These are phyloP conservation scores for Eidolon dupreanum DNA, from an alignment of 2,797 vertebrate species.

Conservation along the genomic window DNA sequence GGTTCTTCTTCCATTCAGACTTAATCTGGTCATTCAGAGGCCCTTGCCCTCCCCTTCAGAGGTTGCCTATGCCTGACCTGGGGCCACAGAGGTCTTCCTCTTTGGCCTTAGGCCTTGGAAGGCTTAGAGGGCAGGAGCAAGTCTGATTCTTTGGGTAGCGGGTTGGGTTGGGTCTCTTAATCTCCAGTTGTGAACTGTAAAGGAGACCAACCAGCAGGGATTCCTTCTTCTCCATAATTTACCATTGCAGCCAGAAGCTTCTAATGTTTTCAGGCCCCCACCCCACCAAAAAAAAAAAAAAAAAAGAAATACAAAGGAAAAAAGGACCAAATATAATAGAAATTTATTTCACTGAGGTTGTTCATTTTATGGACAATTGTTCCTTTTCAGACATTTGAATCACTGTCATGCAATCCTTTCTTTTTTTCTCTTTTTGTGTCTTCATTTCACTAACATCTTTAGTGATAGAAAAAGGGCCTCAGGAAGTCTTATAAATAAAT, in stretches of 20 bases:
- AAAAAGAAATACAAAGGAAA: neutral
- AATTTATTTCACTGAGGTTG: neutral
- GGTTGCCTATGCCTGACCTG: constrained; percentile 9
- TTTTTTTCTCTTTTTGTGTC: neutral
- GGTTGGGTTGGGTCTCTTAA: constrained; percentile 32
- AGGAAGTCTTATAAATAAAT: neutral
- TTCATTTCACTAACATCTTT: neutral
- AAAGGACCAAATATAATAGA: neutral
- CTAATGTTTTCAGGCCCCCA: neutral
- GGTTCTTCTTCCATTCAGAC: constrained; percentile 69
- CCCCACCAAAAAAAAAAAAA: too few species aligned
- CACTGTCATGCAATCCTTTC: neutral
- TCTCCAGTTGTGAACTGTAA: constrained; percentile 31
- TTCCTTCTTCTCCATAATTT: neutral
- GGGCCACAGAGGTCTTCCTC: constrained; percentile 47
- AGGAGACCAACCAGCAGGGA: neutral
- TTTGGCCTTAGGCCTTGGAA: neutral
- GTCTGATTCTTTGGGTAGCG: constrained; percentile 5
- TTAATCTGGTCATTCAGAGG: constrained; percentile 68
- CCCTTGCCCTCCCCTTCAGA: constrained; percentile 15
- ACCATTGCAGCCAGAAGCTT: neutral
- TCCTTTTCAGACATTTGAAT: constrained; percentile 42
- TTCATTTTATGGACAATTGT: constrained; percentile 62
- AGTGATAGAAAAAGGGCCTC: neutral
- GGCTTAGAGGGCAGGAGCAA: neutral